Evolutionary conservation across 2,797 vertebrate genomes (phyloP).

Genomic region (Sebastes trivittatus): DNA sequence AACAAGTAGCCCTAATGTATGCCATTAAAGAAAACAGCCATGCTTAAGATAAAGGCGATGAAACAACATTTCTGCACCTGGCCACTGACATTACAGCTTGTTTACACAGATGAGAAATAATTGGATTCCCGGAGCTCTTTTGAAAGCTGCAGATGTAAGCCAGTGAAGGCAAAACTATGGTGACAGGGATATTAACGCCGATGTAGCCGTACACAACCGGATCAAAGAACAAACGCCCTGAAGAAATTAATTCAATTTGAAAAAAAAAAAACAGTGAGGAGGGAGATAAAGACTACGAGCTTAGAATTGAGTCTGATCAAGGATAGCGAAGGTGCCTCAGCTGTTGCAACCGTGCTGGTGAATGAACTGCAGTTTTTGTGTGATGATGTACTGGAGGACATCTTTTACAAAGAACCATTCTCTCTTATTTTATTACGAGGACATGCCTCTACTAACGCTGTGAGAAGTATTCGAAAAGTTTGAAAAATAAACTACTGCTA

Average conservation of each 20-base stretch:
- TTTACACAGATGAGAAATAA: conserved; percentile 66
- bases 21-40: neutral
- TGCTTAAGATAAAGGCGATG: conserved; percentile 21
- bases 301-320: conserved; percentile 22
- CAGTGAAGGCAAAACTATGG: conserved; percentile 20
- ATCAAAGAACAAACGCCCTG: conserved; percentile 41
- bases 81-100: conserved; percentile 50
- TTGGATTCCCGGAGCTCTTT: conserved; percentile 61
- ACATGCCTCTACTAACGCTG: neutral
- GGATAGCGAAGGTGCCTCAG: conserved; percentile 11
- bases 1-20: neutral
- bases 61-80: conserved; percentile 37
- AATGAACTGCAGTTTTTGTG: conserved; percentile 5
- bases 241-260: conserved; percentile 49
- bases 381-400: conserved; percentile 24
- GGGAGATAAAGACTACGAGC: conserved; percentile 9
- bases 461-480: neutral
- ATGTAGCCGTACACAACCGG: conserved; percentile 1
- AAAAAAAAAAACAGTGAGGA: conserved; percentile 1
- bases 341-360: neutral
- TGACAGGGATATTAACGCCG: conserved; percentile 34
- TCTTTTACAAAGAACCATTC: neutral
- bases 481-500: neutral
- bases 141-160: conserved; percentile 39
- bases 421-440: neutral